Base-by-base conservation (phyloP, 2,797 vertebrate genomes). In the Sebastolobus altivelis region DNA sequence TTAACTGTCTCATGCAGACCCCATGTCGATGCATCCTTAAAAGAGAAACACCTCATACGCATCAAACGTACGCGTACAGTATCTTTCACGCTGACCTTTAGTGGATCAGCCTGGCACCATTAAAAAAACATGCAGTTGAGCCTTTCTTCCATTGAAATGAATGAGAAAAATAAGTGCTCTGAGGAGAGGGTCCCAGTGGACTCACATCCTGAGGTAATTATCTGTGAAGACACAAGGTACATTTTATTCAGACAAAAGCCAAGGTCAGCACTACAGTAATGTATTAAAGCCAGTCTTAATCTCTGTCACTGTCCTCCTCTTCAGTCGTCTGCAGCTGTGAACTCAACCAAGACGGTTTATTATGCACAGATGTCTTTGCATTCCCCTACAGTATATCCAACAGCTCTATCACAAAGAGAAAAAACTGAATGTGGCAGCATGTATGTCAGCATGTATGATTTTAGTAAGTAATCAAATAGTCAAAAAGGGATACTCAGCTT, bases 171-270 rank as follows among this genome's bases (percentile, higher is more conserved):
- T 63, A 70, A 49, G 70, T 72, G 60, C 63, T 73, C 14, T 75
- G 31, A 72, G 52, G 37, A 73, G 75, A 62, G 29, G 49, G 37
- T 62, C 71, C 56, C 77, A 2, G 56, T 80, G 60, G 77, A 81
- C 69, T 14, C 22, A 6, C 46, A 54, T 75, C 82, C 76, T 69
- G 78, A 78, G 75, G 77, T 84, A 87, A 88, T 88, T 89, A 86
- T 75, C 77, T 81, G 72, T 81, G 77, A 79, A 80, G 79, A 73
- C 83, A 77, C 78, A 69, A 8, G 4, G 77, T 88, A 67, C 62
- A 84, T 78, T 85, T 88, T 82, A 88, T 81, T 80, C 62, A 83
- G 71, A 81, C 83, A 82, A 86, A 88, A 84, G 80, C 73, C 84
- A 90, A 87, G 83, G 88, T 89, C 84, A 87, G 75, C 73, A 75